Evolutionary conservation across 2,888 invertebrate species (phyloP), one percentile per base, ranked within the genome.

Genomic region (Globia sparganii): DNA sequence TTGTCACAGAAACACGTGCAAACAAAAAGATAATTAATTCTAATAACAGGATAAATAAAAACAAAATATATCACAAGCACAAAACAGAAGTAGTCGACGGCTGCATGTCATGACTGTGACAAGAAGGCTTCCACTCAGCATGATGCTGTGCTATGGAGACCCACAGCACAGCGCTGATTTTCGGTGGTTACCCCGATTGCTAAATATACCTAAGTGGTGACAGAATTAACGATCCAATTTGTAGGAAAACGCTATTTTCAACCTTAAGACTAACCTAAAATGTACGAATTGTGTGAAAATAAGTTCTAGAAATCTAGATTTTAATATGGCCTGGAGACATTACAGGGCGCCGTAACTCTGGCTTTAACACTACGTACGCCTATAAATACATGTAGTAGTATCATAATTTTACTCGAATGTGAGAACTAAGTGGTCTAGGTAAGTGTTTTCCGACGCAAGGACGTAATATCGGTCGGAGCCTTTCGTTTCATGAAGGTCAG

Each of bases 401-500:
- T 72, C 46, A 81, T 81, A 81, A 81, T 81, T 85, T 84, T 71
- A 81, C 81, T 68, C 62, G 81, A 84, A 83, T 83, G 65, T 83
- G 83, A 85, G 78, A 84, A 75, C 75, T 85, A 78, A 81, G 81
- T 77, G 84, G 85, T 62, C 18, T 78, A 77, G 77, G 77, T 77
- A 78, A 82, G 75, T 76, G 64, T 85, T 87, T 84, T 74, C 73
- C 71, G 72, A 72, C 77, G 75, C 85, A 86, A 87, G 87, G 88
- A 87, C 87, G 72, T 81, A 53, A 86, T 85, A 77, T 83, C 67
- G 21, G 67, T 8, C 65, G 11, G 31, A 87, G 85, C 87, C 88
- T 87, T 87, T 87, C 87, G 59, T 85, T 86, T 80, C 13, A 31
- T 71, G 79, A 85, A 86, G 88, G 87, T 87, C 85, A 87, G 9